Base-by-base conservation (phyloP, 2,113 vertebrate genomes). In the Perca fluviatilis region DNA sequence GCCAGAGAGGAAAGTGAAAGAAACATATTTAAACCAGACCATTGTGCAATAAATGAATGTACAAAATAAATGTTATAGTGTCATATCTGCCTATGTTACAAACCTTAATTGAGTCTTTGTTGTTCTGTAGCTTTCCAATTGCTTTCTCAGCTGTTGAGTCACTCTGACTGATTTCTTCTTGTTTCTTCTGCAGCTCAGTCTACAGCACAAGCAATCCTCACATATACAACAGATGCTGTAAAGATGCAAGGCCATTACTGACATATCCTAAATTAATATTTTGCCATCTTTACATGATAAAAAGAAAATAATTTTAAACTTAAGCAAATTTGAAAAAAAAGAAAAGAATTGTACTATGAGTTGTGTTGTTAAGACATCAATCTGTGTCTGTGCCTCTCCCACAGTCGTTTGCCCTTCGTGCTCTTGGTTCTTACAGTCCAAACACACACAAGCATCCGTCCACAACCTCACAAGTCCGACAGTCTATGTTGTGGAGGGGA, bases 401-500 rank as follows among this genome's bases (percentile, higher is more conserved):
- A 96, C 79, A 0, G 65, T 56, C 1, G 65, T 1, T 78, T 94
- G 92, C 5, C 85, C 92, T n/a, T 79, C 1, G 14, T 95, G 94
- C 53, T 65, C 79, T 53, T 85, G 77, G 2, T 43, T 80, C 71
- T 86, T 79, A 2, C 97, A 98, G 46, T 95, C 74, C 60, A 93
- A 88, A 84, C 97, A 98, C 81, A 98, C 89, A 69, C 96, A 96
- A 96, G 86, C 23, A 54, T 61, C 69, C 0, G 1, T 99, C 96
- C 1, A 63, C 66, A 71, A 85, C 50, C 23, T 86, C 47, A 56
- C 97, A 98, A 40, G 93, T 95, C 72, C 91, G 93, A 25, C 63
- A 80, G 89, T 93, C 88, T 21, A 97, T 91, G 90, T 97, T 92
- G 0, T 69, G 73, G 54, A 97, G 74, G 0, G 97, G 96, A 10